Evolutionary conservation across 2,888 invertebrate genomes (phyloP).

Genomic region (Stenchaetothrips biformis): DNA sequence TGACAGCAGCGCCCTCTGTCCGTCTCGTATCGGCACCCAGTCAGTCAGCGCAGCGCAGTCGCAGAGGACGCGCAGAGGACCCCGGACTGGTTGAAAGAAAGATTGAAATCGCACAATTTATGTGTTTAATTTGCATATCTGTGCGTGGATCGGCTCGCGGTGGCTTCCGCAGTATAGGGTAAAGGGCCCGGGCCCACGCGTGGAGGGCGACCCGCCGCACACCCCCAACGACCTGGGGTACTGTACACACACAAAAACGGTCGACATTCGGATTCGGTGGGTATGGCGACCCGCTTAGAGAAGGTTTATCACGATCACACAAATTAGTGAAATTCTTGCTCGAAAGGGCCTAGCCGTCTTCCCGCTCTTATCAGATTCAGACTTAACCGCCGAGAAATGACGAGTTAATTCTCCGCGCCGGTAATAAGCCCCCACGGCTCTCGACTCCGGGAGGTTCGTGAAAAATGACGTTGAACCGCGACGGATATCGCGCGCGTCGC

Average conservation of each 20-base stretch:
- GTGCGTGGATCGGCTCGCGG: constrained; percentile 16
- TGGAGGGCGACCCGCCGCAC: neutral
- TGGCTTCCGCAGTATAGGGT: neutral
- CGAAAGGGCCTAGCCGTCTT: no score
- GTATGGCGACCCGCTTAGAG: no score
- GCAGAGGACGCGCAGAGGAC: neutral
- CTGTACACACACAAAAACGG: no score
- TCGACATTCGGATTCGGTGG: no score
- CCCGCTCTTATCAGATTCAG: no score
- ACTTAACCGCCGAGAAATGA: no score
- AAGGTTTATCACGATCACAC: no score
- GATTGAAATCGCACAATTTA: constrained; percentile 25
- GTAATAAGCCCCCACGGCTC: no score
- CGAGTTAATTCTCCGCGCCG: no score
- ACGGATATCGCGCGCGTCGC: neutral
- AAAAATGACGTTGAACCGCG: neutral
- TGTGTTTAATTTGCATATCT: constrained; percentile 25
- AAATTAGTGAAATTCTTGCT: no score
- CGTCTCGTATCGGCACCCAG: neutral
- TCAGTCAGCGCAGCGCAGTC: neutral
- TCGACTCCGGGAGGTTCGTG: no score
- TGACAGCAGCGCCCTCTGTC: neutral
- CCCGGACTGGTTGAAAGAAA: constrained; percentile 20
- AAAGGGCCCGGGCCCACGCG: neutral
- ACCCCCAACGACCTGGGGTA: no score